Evolutionary conservation across 2,797 vertebrate species (phyloP).

Genomic region (Pangasius djambal): DNA sequence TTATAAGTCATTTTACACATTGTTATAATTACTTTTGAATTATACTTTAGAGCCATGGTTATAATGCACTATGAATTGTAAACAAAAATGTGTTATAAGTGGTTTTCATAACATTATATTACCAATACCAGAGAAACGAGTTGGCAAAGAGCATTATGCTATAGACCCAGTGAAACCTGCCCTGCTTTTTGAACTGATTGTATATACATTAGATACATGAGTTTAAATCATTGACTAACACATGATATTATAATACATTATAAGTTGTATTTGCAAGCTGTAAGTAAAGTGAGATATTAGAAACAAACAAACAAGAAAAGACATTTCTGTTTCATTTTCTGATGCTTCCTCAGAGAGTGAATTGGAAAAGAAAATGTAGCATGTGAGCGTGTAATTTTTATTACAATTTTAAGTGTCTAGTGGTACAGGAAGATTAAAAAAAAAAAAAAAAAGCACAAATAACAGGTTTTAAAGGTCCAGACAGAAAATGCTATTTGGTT

Average conservation of each 20-base stretch:
- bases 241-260: not conserved
- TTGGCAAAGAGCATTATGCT: not conserved
- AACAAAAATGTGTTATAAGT: not conserved
- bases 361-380: not conserved
- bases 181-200: not conserved
- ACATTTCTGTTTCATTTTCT: not conserved
- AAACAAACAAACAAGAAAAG: not conserved
- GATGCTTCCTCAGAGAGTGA: not conserved
- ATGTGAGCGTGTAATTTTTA: not conserved
- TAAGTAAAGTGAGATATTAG: not conserved
- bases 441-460: not conserved
- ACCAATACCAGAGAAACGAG: not conserved
- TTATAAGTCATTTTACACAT: not conserved
- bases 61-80: not conserved
- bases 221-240: not conserved
- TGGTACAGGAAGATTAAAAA: not conserved
- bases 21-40: not conserved
- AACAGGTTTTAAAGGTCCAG: not conserved
- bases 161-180: not conserved
- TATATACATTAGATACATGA: not conserved
- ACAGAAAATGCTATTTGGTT: not conserved
- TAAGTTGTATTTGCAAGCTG: not conserved
- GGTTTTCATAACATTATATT: not conserved
- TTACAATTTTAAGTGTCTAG: not conserved
- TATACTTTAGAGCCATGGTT: not conserved